A percentile compares a stretch with the other conserved stretches of the same genome.
phyloP scores from a whole-genome alignment of 2,113 vertebrate species.

The Circaetus gallicus region DNA sequence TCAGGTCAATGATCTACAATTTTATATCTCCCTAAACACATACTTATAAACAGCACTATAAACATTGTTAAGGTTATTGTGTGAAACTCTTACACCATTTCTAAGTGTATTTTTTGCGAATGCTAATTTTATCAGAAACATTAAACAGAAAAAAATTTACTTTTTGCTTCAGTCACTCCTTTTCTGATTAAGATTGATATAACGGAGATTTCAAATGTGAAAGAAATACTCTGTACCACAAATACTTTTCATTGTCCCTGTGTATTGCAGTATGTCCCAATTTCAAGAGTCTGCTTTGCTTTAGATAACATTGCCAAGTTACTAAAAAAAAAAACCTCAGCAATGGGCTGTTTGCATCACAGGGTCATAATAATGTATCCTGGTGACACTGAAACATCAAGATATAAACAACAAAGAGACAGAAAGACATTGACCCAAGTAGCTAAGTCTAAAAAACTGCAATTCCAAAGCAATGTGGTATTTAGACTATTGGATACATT shows the following conservation, averaged over 20 bases:
- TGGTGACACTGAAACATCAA: conserved; percentile 34
- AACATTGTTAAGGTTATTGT: neutral
- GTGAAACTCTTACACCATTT: neutral
- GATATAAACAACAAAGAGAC: conserved; percentile 1
- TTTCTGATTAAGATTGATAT: neutral
- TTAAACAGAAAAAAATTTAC: neutral
- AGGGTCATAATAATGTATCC: conserved; percentile 33
- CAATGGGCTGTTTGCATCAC: conserved; percentile 23
- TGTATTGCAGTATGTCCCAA: conserved; percentile 13
- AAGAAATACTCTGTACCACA: conserved; percentile 4
- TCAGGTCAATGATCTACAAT: conserved; percentile 35
- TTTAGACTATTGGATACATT: neutral
- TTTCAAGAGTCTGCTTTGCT: conserved; percentile 42
- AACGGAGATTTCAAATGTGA: neutral
- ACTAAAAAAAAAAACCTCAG: neutral
- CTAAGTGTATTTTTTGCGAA: neutral
- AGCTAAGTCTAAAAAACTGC: neutral
- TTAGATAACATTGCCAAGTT: conserved; percentile 50
- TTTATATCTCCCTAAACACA: conserved; percentile 19
- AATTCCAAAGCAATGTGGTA: neutral
- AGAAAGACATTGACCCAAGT: neutral
- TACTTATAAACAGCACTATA: conserved; percentile 34
- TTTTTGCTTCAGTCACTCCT: neutral
- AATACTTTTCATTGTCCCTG: neutral
- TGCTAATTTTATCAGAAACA: neutral